Evolutionary conservation across 2,888 invertebrate genomes (phyloP), one percentile per base, ranked within the genome.

Genomic region (Euplagia quadripunctaria): DNA sequence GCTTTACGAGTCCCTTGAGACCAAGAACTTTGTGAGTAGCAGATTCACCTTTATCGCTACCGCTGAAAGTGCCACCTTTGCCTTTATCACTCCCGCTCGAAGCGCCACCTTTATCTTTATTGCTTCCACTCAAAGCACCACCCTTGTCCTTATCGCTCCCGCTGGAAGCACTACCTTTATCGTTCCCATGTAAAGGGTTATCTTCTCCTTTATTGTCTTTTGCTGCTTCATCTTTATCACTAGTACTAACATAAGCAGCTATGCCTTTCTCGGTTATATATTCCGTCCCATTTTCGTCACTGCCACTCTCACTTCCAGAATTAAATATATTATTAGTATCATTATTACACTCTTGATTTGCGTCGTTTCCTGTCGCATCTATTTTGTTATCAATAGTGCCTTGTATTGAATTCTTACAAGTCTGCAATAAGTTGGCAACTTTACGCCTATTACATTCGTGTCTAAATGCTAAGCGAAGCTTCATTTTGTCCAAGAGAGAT

Each of bases 401-500:
- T 20, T 68, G 68, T n/a, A 88, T 43, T 6, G 80, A 83, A 17
- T 80, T 83, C 67, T 91, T 90, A 74, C 94, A 94, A 0, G 87
- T 88, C 20, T 90, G 82, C 0, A 94, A 67, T 20, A 94, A 75
- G 6, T 88, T 83, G 0, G 77, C 86, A 0, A 94, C 88, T 76
- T 90, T 89, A 2, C 93, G 86, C 72, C 88, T 92, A 64, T 94
- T 92, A 76, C 94, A 94, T 73, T 92, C 92, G 43, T 91, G 90
- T 0, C 89, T 90, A 74, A 91, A 94, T 43, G 89, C 78, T 6
- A 91, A 42, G 1, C 88, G 86, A 16, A 94, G 82, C 70, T 90
- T 93, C 92, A 92, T 89, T 72, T 89, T 86, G 71, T 94, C 94
- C 2, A 94, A 78, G 64, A 90, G 89, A 2, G 94, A 94, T 9